phyloP scores from a whole-genome alignment of 2,888 invertebrate genomes.

The Leistus spinibarbis region DNA sequence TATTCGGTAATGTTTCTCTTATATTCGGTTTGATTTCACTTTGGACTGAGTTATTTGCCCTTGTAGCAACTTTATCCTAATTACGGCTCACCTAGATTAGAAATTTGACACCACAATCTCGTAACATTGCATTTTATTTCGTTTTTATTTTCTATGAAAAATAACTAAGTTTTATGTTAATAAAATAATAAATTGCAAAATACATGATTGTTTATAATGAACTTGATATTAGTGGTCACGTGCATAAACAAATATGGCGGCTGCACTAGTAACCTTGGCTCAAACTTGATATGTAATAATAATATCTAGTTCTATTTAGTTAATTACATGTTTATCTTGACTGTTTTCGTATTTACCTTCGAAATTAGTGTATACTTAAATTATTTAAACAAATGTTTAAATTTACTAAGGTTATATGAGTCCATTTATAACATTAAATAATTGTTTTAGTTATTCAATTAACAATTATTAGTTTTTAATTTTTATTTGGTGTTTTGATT shows the following conservation, averaged over 20 bases:
- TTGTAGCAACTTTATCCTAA: too few species aligned
- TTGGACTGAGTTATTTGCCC: too few species aligned
- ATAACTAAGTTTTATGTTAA: neutral
- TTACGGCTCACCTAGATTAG: too few species aligned
- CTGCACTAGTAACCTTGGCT: neutral
- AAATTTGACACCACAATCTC: neutral
- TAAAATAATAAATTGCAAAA: neutral
- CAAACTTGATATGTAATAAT: neutral
- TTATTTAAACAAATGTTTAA: neutral
- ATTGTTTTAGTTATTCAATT: neutral
- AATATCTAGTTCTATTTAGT: neutral
- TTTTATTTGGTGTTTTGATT: neutral
- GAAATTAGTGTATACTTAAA: neutral
- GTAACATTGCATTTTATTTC: constrained; percentile 3
- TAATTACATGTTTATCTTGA: neutral
- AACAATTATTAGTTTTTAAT: neutral
- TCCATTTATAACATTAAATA: neutral
- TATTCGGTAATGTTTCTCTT: too few species aligned
- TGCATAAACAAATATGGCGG: neutral
- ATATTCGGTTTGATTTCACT: too few species aligned
- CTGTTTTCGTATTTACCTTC: neutral
- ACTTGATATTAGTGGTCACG: neutral
- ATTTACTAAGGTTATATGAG: neutral
- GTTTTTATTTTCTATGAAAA: neutral
- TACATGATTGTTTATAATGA: neutral